Evolutionary conservation across 2,113 vertebrate species (phyloP), one percentile per base, ranked within the genome.

Genomic region (Leucopternis melanops): DNA sequence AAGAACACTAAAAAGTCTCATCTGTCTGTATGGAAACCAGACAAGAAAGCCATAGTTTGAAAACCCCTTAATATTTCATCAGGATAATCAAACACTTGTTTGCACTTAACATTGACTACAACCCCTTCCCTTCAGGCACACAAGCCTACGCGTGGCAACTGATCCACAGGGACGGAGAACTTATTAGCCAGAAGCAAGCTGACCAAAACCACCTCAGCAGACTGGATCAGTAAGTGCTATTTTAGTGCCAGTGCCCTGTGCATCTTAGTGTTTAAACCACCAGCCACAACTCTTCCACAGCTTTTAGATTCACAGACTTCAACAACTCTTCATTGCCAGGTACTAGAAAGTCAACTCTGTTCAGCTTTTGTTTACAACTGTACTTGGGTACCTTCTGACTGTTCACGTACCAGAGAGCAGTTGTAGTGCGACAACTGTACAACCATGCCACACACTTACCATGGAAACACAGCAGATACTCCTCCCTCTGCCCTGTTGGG

Each of bases 401-500:
- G 75, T 26, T 69, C 77, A 5, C 1, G 0, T 19, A 40, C 42
- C 34, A 34, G 67, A 65, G 40, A 57, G 34, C 31, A 77, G 49
- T 1, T 69, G 31, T 0, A 58, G 52, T 9, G 50, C 66, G 77
- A 65, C 20, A 55, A 2, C 57, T 27, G 36, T 31, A 38, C 40
- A 23, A 9, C 18, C 38, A 12, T 2, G 7, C 23, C 14, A 8
- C 16, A 5, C 11, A n/a, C 98, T 90, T 95, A 99, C 99, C 99
- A 5, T 99, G 99, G 97, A 99, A 99, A 96, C 99, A 99, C 69
- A 99, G 99, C 95, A 99, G 98, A 91, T 99, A 99, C 71, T 99
- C 99, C 69, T 99, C 99, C 95, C 99, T 99, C 98, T 99, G 99
- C 87, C 99, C 97, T 2, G 98, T 94, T 42, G 98, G 97, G 92